Base-by-base conservation (phyloP, 2,797 vertebrate species). In the Brotula barbata region DNA sequence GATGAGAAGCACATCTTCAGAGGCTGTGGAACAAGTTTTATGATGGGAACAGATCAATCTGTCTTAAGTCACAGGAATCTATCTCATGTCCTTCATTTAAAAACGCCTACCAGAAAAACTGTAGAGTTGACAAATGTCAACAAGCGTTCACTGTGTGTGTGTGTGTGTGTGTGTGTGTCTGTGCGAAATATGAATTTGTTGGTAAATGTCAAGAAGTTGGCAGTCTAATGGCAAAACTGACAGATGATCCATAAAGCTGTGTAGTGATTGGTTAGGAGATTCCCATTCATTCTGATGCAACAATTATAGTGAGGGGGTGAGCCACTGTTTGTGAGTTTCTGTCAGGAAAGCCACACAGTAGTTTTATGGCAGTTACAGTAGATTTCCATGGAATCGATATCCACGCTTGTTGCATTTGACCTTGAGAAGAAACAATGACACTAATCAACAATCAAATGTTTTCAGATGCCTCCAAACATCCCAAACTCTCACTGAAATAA, bases 161-260 rank as follows among this genome's bases (percentile, higher is more conserved):
- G 11, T 13, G 22, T 6, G 25, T 12, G 50, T 10, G 48, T 65
- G 71, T 71, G 74, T 25, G 73, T 74, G 75, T 75, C 66, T 68
- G 79, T 58, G 63, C 82, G 85, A 87, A 84, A 87, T 88, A 85
- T 84, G 78, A 87, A 85, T 89, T 89, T 87, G 87, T 84, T 86
- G 77, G 81, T 87, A 89, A 87, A 89, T 89, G 87, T 87, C 88
- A 89, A 85, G 85, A 88, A 82, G 86, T 88, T 88, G 85, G 77
- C 87, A 83, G 81, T 72, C 77, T 89, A 88, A 88, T 85, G 68
- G 81, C 67, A 53, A 59, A 40, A 62, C 76, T 88, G 87, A 89
- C 87, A 87, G 85, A 87, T 88, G 85, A 88, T 86, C 85, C 87
- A 80, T 86, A 83, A 83, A 85, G 77, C 83, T 58, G 52, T 79